A percentile compares a stretch with the other conserved stretches of the same genome.
These are phyloP conservation scores for Sarcophaga carnaria DNA, from an alignment of 2,888 invertebrate species.

Conservation along the genomic window DNA sequence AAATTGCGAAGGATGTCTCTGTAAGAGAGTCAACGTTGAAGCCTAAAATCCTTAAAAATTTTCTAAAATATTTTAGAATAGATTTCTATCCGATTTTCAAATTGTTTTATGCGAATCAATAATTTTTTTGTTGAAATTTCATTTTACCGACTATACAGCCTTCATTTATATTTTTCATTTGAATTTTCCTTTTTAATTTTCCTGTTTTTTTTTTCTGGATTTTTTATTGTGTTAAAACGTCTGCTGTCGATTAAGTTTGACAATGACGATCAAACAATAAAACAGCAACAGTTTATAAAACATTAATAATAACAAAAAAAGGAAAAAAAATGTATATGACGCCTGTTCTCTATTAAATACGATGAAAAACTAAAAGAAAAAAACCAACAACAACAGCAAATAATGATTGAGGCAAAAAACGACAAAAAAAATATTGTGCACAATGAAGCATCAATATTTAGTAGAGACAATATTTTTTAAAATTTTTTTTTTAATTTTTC, in stretches of 20 bases:
- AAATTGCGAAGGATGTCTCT: no score
- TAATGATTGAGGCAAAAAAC: background rate
- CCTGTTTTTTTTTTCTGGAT: background rate
- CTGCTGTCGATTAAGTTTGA: slow-evolving; percentile 66
- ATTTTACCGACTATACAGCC: background rate
- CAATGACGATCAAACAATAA: slow-evolving; percentile 66
- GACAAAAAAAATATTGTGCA: slow-evolving; percentile 21
- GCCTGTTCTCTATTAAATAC: slow-evolving; percentile 51
- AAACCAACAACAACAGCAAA: background rate
- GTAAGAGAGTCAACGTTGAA: no score
- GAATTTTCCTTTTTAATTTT: slow-evolving; percentile 23
- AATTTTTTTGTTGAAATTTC: no score
- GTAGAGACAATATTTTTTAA: slow-evolving; percentile 23
- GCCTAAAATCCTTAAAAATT: no score
- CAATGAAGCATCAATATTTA: slow-evolving; percentile 50
- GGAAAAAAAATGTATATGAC: slow-evolving; percentile 14
- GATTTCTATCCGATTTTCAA: no score
- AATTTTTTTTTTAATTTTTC: background rate
- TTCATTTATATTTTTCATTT: slow-evolving; percentile 40
- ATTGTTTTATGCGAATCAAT: no score
- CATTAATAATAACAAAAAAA: background rate
- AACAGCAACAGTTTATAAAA: slow-evolving; percentile 60
- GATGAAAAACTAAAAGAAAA: slow-evolving; percentile 23
- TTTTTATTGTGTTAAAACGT: slow-evolving; percentile 30
- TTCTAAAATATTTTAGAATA: no score